phyloP scores from a whole-genome alignment of 2,113 vertebrate genomes.

The Malurus melanocephalus region DNA sequence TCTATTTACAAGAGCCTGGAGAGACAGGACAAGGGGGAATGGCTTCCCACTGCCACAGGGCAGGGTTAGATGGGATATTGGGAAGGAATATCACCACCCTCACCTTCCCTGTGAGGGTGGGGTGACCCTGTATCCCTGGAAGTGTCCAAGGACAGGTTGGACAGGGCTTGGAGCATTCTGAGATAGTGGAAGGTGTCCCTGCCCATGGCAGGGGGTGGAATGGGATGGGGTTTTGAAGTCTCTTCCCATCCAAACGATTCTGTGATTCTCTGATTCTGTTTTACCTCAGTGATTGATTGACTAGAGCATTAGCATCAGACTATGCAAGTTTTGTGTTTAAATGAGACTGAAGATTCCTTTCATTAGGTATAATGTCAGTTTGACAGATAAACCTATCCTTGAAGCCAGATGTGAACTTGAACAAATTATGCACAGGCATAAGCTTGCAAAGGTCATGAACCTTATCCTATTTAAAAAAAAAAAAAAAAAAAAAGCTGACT shows the following conservation, averaged over 20 bases:
- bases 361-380: neutral
- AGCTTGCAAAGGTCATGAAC: neutral
- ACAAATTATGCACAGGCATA: neutral
- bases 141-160: neutral
- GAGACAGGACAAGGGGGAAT: neutral
- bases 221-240: neutral
- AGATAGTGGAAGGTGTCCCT: neutral
- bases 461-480: neutral
- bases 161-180: accelerated
- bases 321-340: neutral
- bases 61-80: neutral
- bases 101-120: accelerated
- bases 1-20: neutral
- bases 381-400: neutral
- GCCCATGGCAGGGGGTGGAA: neutral
- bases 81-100: neutral
- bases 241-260: neutral
- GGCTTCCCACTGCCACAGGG: neutral
- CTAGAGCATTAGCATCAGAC: neutral
- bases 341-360: neutral
- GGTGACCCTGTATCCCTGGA: accelerated
- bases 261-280: neutral
- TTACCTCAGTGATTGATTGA: neutral
- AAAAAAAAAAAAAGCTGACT: neutral
- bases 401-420: neutral